Evolutionary conservation across 1,140 invertebrate genomes (phyloP).

Genomic region (Leptopilina boulardi): DNA sequence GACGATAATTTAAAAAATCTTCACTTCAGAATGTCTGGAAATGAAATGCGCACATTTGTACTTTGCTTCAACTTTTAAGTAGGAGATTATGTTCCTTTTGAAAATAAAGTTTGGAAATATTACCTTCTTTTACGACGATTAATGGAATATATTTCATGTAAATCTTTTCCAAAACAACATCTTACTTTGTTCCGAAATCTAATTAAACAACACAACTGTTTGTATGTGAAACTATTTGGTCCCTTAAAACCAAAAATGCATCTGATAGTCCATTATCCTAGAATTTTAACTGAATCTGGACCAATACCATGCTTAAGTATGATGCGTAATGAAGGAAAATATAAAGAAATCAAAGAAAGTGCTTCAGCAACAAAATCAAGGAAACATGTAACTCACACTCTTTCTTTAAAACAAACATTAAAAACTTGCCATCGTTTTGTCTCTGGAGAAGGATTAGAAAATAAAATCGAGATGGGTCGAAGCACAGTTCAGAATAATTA

Average conservation of each 20-base stretch:
- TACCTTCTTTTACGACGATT: neutral
- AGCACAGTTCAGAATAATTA: neutral
- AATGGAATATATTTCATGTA: neutral
- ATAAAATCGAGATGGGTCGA: neutral
- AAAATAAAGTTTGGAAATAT: neutral
- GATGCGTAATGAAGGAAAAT: neutral
- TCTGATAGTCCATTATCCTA: neutral
- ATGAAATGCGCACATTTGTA: neutral
- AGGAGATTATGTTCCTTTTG: neutral
- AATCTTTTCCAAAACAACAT: neutral
- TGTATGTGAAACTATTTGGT: neutral
- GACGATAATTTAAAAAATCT: neutral
- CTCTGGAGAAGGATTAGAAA: neutral
- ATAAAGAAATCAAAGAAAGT: slow-evolving; percentile 9
- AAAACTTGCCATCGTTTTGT: neutral
- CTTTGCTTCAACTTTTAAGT: neutral
- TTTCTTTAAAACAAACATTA: neutral
- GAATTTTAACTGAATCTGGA: neutral
- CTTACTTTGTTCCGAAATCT: neutral
- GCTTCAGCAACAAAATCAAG: neutral
- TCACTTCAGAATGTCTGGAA: neutral
- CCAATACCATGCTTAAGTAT: neutral
- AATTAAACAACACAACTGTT: neutral
- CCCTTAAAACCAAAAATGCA: neutral
- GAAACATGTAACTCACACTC: neutral